Evolutionary conservation across 1,140 invertebrate species (phyloP).

Genomic region (Drosophila lowei): DNA sequence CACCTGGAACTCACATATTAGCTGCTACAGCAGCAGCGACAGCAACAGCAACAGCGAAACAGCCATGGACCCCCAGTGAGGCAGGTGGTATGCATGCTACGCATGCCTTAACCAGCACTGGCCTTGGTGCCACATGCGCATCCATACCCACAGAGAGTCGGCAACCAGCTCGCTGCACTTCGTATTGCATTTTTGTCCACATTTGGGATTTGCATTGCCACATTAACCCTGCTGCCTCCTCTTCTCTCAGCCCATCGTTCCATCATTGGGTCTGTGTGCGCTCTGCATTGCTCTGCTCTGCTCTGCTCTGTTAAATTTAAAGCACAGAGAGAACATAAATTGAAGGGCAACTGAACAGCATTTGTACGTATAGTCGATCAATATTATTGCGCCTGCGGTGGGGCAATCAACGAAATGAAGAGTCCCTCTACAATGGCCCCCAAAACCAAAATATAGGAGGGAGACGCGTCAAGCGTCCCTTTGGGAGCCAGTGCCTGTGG

Average conservation of each 20-base stretch:
- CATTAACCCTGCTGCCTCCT: constrained; percentile 5
- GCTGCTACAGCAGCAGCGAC: constrained; percentile 13
- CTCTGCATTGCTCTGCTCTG: not conserved
- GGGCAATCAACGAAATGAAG: constrained; percentile 54
- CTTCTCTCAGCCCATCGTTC: not conserved
- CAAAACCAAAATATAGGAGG: constrained; percentile 3
- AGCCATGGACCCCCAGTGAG: constrained; percentile 11
- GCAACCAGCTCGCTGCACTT: constrained; percentile 17
- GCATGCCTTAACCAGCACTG: constrained; percentile 56
- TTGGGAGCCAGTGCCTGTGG: constrained; percentile 12
- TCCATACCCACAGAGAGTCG: constrained; percentile 3
- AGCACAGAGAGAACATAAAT: constrained; percentile 33
- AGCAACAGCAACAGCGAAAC: no score
- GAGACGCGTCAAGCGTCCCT: constrained; percentile 22
- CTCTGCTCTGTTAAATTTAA: constrained; percentile 28
- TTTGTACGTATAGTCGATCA: constrained; percentile 28
- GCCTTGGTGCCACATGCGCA: constrained; percentile 33
- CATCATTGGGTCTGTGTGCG: not conserved
- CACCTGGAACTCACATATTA: constrained; percentile 28
- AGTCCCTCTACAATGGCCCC: constrained; percentile 29
- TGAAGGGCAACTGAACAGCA: constrained; percentile 32
- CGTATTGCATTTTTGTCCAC: constrained; percentile 56
- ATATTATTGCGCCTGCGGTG: constrained; percentile 55
- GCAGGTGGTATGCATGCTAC: constrained; percentile 58
- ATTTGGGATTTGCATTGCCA: constrained; percentile 48